Evolutionary conservation across 1,140 invertebrate genomes (phyloP).

Genomic region (Cherax quadricarinatus): DNA sequence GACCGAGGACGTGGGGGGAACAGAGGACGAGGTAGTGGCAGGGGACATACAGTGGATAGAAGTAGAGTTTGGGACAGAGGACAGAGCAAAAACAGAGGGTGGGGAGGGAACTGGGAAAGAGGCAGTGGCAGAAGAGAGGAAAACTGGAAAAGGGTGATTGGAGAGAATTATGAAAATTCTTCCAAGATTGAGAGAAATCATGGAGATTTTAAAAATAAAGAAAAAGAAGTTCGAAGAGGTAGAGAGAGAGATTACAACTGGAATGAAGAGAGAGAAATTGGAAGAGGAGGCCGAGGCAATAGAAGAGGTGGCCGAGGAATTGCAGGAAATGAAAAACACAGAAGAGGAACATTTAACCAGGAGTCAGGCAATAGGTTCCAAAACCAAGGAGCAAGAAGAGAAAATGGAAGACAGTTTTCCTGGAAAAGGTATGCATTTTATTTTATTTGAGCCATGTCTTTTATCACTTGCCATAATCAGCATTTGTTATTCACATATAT

Average conservation of each 20-base stretch:
- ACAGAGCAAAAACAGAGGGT: not conserved
- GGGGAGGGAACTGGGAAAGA: too few relatives aligned
- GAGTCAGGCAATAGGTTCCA: not conserved
- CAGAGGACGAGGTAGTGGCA: not conserved
- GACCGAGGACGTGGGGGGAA: not conserved
- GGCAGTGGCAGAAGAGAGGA: not conserved
- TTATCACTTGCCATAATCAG: too few relatives aligned
- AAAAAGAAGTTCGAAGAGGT: not conserved
- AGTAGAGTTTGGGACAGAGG: not conserved
- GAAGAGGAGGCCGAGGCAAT: not conserved
- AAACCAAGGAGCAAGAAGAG: not conserved
- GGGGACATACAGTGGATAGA: not conserved
- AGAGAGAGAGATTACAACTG: not conserved
- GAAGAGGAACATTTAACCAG: not conserved
- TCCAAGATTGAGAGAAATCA: too few relatives aligned
- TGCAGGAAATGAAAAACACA: not conserved
- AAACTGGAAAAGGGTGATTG: not conserved
- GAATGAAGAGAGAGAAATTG: not conserved
- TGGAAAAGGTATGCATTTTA: not conserved
- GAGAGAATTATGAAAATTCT: not conserved
- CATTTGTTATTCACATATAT: too few relatives aligned
- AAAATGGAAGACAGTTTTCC: not conserved
- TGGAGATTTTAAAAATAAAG: not conserved
- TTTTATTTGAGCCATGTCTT: too few relatives aligned
- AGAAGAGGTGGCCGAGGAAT: not conserved